Conservation (phyloP, 1,140 invertebrate species). For the Philotrypesis tridentata region DNA sequence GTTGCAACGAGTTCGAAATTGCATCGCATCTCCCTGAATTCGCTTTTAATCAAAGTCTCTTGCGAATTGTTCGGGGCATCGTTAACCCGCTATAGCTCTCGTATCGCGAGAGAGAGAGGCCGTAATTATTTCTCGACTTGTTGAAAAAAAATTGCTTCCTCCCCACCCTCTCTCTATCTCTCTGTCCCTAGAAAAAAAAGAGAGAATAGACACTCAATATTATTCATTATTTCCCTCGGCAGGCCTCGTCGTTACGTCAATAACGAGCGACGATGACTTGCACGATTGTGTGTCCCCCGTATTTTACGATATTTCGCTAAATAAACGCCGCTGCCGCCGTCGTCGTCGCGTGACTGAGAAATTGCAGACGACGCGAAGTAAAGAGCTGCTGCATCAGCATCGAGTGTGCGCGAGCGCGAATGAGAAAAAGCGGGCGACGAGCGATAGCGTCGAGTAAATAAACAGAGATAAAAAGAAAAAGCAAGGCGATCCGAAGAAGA, state of each 20-base stretch:
- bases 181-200: too few relatives aligned
- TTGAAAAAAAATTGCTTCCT: too few relatives aligned
- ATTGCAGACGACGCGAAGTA: background rate
- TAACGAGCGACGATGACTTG: background rate
- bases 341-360: too few relatives aligned
- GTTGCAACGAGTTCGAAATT: background rate
- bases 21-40: background rate
- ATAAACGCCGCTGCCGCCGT: background rate
- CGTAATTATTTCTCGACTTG: background rate
- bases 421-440: background rate
- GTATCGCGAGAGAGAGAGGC: too few relatives aligned
- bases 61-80: background rate
- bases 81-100: background rate
- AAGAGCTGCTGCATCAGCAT: background rate
- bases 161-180: too few relatives aligned
- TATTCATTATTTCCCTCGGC: background rate
- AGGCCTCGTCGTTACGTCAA: background rate
- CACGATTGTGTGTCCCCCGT: background rate
- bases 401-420: background rate
- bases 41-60: background rate
- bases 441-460: background rate
- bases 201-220: background rate
- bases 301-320: background rate
- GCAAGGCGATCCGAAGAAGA: background rate
- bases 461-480: constrained; percentile 1